Evolutionary conservation across 2,113 vertebrate genomes (phyloP), one percentile per base, ranked within the genome.

Genomic region (Kryptolebias marmoratus): DNA sequence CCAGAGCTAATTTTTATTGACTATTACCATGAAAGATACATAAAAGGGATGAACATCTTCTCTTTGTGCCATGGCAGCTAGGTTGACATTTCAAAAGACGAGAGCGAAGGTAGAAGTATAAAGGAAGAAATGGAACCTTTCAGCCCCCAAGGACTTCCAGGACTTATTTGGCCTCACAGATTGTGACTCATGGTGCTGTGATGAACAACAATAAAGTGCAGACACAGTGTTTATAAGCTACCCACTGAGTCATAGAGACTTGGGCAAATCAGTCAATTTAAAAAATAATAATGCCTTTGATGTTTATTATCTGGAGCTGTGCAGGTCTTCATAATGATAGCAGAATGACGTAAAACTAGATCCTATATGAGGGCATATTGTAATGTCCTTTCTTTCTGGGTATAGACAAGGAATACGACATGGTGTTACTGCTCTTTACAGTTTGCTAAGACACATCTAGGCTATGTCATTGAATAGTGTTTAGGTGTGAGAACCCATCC

Each of bases 1-100:
- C 73, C 22, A 36, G 50, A 53, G 72, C 68, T 81, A 53, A 68
- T 87, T 83, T 22, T 79, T 80, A 86, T 72, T 39, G 44, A 44
- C 22, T 16, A 42, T 42, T 44, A 58, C 73, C 61, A 65, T 59
- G 32, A 68, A 69, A 64, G 47, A 65, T 28, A 50, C 63, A 54
- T 31, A 67, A 54, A 68, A 68, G 53, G 61, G 44, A 67, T 39
- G 18, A 27, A 72, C 45, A 15, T 55, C 36, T 71, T 47, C 13
- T 63, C 36, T 64, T 67, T 27, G n/a, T 60, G 58, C 42, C 5
- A 18, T 15, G 14, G 63, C 30, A 42, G 54, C 53, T 53, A 12
- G 22, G 73, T 50, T 65, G 71, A 54, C 54, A 30, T 11, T 36
- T 58, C 57, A 58, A 68, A 62, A 76, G 30, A 16, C n/a, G 13